Conservation (phyloP, 2,888 invertebrate species). For the Eubasilissa splendida region DNA sequence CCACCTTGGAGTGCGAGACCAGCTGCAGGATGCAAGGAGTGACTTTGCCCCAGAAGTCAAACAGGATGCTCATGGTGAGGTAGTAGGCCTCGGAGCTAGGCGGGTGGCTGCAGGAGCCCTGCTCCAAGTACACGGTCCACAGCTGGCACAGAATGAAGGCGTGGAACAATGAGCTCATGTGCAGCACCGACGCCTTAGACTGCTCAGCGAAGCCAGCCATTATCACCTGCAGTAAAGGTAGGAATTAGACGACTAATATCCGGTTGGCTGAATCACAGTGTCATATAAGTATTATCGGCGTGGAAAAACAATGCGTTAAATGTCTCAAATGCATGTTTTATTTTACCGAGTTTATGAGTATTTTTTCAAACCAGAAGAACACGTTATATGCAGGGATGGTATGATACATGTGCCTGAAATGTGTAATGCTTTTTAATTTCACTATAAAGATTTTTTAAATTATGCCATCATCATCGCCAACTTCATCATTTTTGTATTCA, state of each 20-base stretch:
- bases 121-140: conserved; percentile 99
- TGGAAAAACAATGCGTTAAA: no score
- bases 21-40: conserved; percentile 96
- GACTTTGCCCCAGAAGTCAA: conserved; percentile 99
- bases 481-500: no score
- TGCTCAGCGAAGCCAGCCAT: conserved; percentile 98
- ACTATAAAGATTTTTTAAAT: no score
- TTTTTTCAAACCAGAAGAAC: no score
- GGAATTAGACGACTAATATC: neutral
- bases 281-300: no score
- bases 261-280: no score
- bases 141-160: conserved; percentile 98
- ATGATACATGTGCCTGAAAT: no score
- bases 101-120: conserved; percentile 79
- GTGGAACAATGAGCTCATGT: conserved; percentile 97
- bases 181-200: conserved; percentile 90
- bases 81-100: conserved; percentile 82
- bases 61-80: conserved; percentile 85
- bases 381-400: no score
- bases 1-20: conserved; percentile 92
- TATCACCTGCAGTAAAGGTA: conserved; percentile 76
- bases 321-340: no score
- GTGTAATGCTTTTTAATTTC: no score
- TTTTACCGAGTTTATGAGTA: no score
- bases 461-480: no score